A percentile compares a stretch with the other conserved stretches of the same genome.
Evolutionary conservation across 2,797 vertebrate species (phyloP).

Genomic region (Hirundo rustica): DNA sequence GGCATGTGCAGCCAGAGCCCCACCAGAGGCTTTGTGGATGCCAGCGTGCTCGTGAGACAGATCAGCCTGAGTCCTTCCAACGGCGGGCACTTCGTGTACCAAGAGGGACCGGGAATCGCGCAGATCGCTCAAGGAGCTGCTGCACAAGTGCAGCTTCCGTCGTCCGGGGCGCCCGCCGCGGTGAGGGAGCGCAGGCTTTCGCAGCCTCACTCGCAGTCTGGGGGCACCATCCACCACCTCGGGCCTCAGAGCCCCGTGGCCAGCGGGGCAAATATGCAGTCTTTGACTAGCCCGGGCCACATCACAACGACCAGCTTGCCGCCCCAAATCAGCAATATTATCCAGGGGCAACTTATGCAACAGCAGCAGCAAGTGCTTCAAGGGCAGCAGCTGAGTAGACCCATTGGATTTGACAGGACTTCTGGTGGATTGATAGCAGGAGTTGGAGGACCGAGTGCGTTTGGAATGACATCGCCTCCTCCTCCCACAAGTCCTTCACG

Average conservation of each 20-base stretch:
- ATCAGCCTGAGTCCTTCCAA: slow-evolving; percentile 89
- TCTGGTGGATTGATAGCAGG: slow-evolving; percentile 82
- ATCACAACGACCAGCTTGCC: slow-evolving; percentile 94
- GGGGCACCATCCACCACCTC: slow-evolving; percentile 94
- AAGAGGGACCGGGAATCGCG: slow-evolving; percentile 86
- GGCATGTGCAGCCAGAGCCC: slow-evolving; percentile 92
- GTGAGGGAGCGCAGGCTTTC: slow-evolving; percentile 91
- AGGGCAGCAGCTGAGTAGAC: slow-evolving; percentile 73
- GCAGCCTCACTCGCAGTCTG: slow-evolving; percentile 93
- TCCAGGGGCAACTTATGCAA: slow-evolving; percentile 92
- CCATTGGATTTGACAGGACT: slow-evolving; percentile 88
- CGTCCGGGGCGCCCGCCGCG: slow-evolving; percentile 79
- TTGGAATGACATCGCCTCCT: slow-evolving; percentile 86
- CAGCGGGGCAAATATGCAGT: slow-evolving; percentile 80
- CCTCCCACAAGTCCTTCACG: slow-evolving; percentile 91
- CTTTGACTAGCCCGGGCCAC: slow-evolving; percentile 88
- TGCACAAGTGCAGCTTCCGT: slow-evolving; percentile 86
- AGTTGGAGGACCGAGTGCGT: slow-evolving; percentile 79
- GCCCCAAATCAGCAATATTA: slow-evolving; percentile 97
- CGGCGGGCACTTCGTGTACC: slow-evolving; percentile 91
- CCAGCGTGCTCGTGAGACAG: slow-evolving; percentile 90
- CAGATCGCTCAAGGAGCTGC: slow-evolving; percentile 85
- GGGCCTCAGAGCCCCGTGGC: slow-evolving; percentile 93
- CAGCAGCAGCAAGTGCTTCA: slow-evolving; percentile 81
- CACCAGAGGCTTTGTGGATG: slow-evolving; percentile 88